Evolutionary conservation across 2,113 vertebrate species (phyloP), one percentile per base, ranked within the genome.

Genomic region (Miniopterus natalensis): DNA sequence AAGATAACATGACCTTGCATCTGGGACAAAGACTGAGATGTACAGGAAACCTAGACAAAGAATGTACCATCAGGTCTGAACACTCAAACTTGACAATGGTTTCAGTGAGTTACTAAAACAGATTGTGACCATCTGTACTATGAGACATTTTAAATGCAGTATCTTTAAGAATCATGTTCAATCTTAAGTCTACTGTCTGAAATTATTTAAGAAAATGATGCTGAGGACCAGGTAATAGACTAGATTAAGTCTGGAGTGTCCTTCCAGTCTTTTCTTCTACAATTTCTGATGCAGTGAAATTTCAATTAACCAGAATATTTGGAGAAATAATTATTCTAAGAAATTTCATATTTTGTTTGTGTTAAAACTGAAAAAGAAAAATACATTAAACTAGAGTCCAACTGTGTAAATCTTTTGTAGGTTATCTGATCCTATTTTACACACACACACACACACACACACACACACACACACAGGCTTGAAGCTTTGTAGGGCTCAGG

Each of bases 141-240:
- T 57, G 65, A 92, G 71, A 65, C 40, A 45, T 59, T 92, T 85
- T 75, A 89, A 55, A 61, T 61, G 10, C 12, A n/a, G 17, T 88
- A 51, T 65, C 36, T 61, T 68, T 78, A 79, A 71, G 42, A 92
- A 88, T 84, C 55, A 79, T 59, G 42, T n/a, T 68, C 6, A 92
- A 66, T 79, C 14, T 51, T 77, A 74, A n/a, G 57, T 81, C 20
- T 49, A 31, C 9, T 74, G 42, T 45, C 55, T 80, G 53, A 49
- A 74, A 84, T 85, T 75, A 75, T 68, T 70, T 70, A 89, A 29
- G 23, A 79, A 36, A 90, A 68, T 74, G 9, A 79, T 80, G n/a
- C 27, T 6, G 0, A 66, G 3, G 42, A 6, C 21, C 8, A 88
- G 29, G 21, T 84, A 95, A 66, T 65, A 49, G 17, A 36, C 29